These are phyloP conservation scores for Andrena camellia DNA, from an alignment of 2,888 invertebrate genomes.

Conservation along the genomic window DNA sequence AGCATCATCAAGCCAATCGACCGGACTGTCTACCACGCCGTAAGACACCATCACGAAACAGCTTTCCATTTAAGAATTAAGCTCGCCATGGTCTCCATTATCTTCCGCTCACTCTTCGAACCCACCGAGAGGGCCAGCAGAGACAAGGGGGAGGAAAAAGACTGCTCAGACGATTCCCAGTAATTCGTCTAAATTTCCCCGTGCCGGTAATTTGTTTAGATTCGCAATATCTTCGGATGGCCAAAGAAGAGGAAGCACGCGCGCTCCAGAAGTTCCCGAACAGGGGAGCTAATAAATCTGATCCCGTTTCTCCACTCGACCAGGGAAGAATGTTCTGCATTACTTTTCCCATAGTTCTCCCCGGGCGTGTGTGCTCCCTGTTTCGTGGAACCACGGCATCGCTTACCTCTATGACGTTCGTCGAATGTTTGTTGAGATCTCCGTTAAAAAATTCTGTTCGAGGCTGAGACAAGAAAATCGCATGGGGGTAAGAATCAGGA, in stretches of 20 bases:
- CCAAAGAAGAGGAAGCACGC: constrained; percentile 20
- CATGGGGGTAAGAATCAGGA: too few species aligned
- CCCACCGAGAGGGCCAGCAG: neutral
- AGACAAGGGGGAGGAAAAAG: neutral
- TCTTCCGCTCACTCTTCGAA: neutral
- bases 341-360: constrained; percentile 3
- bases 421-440: neutral
- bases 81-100: neutral
- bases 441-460: neutral
- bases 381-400: constrained; percentile 1
- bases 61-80: constrained; percentile 25
- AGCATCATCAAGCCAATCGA: neutral
- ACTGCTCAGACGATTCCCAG: neutral
- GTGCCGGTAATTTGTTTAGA: constrained; percentile 45
- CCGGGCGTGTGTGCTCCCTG: neutral
- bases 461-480: neutral
- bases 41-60: neutral
- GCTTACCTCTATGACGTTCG: constrained; percentile 7
- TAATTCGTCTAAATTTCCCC: constrained; percentile 37
- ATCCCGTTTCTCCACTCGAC: neutral
- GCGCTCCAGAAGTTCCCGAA: constrained; percentile 8
- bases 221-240: neutral
- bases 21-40: neutral
- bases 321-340: constrained; percentile 19
- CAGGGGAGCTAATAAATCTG: constrained; percentile 39